Evolutionary conservation across 2,888 invertebrate genomes (phyloP), one percentile per base, ranked within the genome.

Genomic region (Ypsolopha sequella): DNA sequence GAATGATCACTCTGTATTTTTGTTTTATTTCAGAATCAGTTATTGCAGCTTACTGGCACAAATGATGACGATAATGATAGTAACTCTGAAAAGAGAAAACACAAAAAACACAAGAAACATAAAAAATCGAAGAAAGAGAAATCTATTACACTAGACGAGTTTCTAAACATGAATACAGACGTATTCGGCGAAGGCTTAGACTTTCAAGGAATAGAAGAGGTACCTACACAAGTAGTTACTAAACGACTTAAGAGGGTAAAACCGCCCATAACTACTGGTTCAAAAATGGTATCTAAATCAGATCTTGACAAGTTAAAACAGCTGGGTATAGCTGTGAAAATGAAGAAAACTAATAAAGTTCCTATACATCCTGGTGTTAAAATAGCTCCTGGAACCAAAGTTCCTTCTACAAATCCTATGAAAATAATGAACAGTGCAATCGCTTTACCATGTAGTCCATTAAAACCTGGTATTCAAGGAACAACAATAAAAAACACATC

Each of bases 131-230:
- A 85, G 0, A 86, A 85, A 58, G 85, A 84, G 55, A 54, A 75
- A 1, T 74, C 86, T 8, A 87, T 87, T 54, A 85, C 87, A 11
- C 69, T 87, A 10, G 81, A 86, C 59, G 82, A 87, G 56, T 87
- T 87, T 54, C 59, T 87, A 24, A 85, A 76, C 59, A 87, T 87
- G 87, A 86, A 87, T 57, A 73, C 76, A 58, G 86, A 87, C 60
- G 80, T 87, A 2, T 87, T 87, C 64, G 85, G 85, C 36, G 84
- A 86, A 63, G 82, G 72, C 24, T 59, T 85, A 52, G 78, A 85
- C 61, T 72, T 84, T 56, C 79, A 86, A 56, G 86, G 86, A 6
- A 68, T 84, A 54, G 84, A 82, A 61, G 86, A 85, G 68, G 73
- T 86, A n/a, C 85, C 85, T 0, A 76, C 81, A 7, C 73, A 69